These are phyloP conservation scores for Cyclophora punctaria DNA, from an alignment of 2,888 invertebrate species.

Conservation along the genomic window DNA sequence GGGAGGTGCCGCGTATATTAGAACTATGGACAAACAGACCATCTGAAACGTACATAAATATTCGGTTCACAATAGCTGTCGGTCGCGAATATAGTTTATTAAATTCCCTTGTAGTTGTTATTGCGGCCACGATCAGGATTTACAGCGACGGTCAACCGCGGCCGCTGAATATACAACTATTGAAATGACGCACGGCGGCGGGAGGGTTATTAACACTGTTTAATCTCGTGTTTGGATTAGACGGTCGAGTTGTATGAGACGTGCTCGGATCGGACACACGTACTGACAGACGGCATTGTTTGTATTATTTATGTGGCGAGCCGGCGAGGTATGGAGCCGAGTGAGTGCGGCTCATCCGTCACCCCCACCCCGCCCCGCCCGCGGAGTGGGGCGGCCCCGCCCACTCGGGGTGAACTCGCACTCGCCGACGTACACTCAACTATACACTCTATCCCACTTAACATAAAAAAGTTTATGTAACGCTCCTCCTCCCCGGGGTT, in stretches of 20 bases:
- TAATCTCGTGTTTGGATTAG: conserved; percentile 35
- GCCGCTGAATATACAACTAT: conserved; percentile 9
- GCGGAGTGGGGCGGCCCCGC: conserved; percentile 38
- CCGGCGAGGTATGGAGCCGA: conserved; percentile 52
- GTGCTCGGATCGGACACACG: conserved; percentile 19
- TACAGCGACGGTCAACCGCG: conserved; percentile 9
- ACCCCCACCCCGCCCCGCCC: conserved; percentile 58
- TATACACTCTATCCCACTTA: conserved; percentile 17
- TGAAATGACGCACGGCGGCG: conserved; percentile 25
- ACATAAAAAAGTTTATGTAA: conserved; percentile 5
- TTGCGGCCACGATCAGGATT: conserved; percentile 4
- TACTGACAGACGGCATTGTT: conserved; percentile 25
- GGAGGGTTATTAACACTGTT: conserved; percentile 25
- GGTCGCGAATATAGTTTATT: too few species aligned
- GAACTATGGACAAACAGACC: too few species aligned
- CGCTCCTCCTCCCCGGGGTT: conserved; percentile 35
- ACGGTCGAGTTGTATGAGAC: conserved; percentile 22
- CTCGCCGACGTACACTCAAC: conserved; percentile 13
- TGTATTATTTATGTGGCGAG: conserved; percentile 58
- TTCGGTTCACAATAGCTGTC: too few species aligned
- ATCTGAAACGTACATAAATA: too few species aligned
- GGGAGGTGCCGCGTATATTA: too few species aligned
- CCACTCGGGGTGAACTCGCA: conserved; percentile 27
- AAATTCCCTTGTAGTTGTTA: too few species aligned
- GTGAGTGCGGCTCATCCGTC: conserved; percentile 58